phyloP scores from a whole-genome alignment of 2,888 invertebrate species.

The Cactoblastis cactorum region DNA sequence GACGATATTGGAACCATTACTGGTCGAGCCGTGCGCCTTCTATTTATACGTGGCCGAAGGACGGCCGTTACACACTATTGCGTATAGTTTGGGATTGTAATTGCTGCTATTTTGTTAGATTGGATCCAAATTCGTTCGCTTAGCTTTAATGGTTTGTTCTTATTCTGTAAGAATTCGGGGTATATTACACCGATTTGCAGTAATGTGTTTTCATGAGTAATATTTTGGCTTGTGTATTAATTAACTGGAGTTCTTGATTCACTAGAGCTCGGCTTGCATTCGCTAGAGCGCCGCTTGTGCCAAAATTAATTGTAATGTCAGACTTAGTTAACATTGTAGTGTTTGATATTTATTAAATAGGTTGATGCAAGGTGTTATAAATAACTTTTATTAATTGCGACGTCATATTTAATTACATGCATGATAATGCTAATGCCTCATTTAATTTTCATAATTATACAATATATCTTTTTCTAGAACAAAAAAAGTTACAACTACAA shows the following conservation, averaged over 20 bases:
- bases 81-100: slow-evolving; percentile 65
- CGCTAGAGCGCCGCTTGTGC: slow-evolving; percentile 38
- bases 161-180: slow-evolving; percentile 37
- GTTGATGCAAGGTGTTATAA: not conserved
- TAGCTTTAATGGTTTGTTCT: slow-evolving; percentile 50
- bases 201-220: slow-evolving; percentile 21
- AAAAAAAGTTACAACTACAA: too few species aligned
- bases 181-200: slow-evolving; percentile 18
- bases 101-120: slow-evolving; percentile 67
- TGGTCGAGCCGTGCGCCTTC: slow-evolving; percentile 46
- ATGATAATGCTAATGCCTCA: too few species aligned
- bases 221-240: slow-evolving; percentile 38
- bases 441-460: too few species aligned
- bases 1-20: slow-evolving; percentile 69
- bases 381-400: not conserved
- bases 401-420: not conserved
- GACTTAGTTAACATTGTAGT: slow-evolving; percentile 31
- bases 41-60: slow-evolving; percentile 66
- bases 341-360: not conserved
- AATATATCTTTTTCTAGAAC: too few species aligned
- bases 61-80: slow-evolving; percentile 52
- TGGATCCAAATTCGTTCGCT: slow-evolving; percentile 55
- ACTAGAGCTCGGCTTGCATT: slow-evolving; percentile 31
- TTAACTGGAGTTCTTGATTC: slow-evolving; percentile 42
- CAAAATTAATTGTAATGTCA: slow-evolving; percentile 45